These are phyloP conservation scores for Meleagris gallopavo DNA, from an alignment of 2,113 vertebrate genomes.

Conservation along the genomic window DNA sequence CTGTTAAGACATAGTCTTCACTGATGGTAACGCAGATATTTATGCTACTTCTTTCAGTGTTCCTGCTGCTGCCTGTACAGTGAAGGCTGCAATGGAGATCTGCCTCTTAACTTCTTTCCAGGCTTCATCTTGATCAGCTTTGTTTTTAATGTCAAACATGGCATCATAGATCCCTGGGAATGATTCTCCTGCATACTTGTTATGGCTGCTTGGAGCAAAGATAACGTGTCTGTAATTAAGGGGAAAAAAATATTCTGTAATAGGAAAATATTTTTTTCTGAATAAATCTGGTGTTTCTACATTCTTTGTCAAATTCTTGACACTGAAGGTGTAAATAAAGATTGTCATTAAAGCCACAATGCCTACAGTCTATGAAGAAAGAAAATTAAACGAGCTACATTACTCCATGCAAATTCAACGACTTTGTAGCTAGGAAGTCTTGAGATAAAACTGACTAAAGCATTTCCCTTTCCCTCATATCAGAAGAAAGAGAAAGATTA, in stretches of 20 bases:
- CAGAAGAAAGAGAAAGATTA: neutral
- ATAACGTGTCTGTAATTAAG: slow-evolving; percentile 85
- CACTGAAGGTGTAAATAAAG: neutral
- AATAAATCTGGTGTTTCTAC: neutral
- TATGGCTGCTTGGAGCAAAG: slow-evolving; percentile 95
- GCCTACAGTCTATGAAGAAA: neutral
- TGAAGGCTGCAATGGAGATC: slow-evolving; percentile 90
- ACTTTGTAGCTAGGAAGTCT: neutral
- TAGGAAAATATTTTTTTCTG: neutral
- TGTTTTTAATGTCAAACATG: slow-evolving; percentile 87
- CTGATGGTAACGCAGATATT: neutral
- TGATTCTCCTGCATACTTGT: slow-evolving; percentile 94
- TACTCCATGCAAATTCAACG: neutral
- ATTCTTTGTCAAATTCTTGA: neutral
- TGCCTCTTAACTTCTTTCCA: slow-evolving; percentile 91
- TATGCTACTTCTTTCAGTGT: slow-evolving; percentile 81
- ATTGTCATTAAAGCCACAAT: neutral
- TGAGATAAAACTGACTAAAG: neutral
- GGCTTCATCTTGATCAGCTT: slow-evolving; percentile 73
- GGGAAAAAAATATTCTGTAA: neutral
- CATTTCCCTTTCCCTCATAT: neutral
- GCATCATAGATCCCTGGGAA: slow-evolving; percentile 95
- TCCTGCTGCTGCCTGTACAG: slow-evolving; percentile 86
- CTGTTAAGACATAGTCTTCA: neutral
- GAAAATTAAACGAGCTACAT: neutral